Evolutionary conservation across 1,140 invertebrate species (phyloP).

Genomic region (Eupristina koningsbergeri): DNA sequence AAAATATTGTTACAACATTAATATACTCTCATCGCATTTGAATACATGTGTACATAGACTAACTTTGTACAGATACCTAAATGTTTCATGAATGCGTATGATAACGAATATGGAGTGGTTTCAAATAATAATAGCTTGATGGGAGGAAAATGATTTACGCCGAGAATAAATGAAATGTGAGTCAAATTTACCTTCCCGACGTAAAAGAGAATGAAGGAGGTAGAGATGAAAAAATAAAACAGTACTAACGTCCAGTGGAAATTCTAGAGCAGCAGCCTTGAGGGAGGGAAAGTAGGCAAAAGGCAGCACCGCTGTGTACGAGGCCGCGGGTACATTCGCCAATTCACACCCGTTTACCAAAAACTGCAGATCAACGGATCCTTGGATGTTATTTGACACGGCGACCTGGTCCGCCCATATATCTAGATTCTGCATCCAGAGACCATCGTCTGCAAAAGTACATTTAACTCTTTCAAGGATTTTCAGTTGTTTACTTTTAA

Average conservation of each 20-base stretch:
- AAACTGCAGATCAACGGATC: conserved; percentile 67
- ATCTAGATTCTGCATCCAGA: conserved; percentile 68
- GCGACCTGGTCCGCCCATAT: conserved; percentile 60
- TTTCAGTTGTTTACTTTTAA: background rate
- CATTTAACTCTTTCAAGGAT: no score
- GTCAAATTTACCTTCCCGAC: background rate
- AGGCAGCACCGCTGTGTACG: conserved; percentile 82
- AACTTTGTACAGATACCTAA: no score
- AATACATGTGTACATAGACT: no score
- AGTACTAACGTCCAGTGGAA: conserved; percentile 80
- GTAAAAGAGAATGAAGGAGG: background rate
- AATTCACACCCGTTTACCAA: conserved; percentile 68
- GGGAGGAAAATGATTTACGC: no score
- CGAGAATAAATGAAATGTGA: background rate
- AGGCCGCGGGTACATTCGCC: conserved; percentile 72
- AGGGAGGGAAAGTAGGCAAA: conserved; percentile 83
- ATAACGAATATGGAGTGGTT: no score
- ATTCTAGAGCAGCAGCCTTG: conserved; percentile 80
- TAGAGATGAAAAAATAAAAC: background rate
- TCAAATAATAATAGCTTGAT: no score
- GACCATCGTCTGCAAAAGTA: conserved; percentile 61
- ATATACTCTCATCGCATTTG: no score
- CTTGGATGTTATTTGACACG: conserved; percentile 51
- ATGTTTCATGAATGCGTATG: no score
- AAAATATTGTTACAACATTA: no score